Base-by-base conservation (phyloP, 1,140 invertebrate genomes). In the Drosophila bipectinata region DNA sequence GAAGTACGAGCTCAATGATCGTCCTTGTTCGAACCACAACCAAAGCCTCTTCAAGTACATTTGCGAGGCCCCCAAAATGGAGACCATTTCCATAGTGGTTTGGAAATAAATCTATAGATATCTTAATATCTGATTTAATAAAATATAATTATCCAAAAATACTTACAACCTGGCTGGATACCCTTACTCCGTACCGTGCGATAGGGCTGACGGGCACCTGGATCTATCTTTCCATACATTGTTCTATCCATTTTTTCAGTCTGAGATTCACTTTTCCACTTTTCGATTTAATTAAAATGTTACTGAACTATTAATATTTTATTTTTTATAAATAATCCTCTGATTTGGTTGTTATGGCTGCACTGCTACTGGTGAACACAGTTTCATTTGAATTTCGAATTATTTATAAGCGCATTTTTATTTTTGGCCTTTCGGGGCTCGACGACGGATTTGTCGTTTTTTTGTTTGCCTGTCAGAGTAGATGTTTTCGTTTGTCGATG, bases 111-210 rank as follows among this genome's bases (percentile, higher is more conserved):
- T 45, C 0, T 30, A 52, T 14, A 59, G 1, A 18, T 10, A 12
- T 24, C 5, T 18, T 26, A 15, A 32, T 32, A 5, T 28, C 6
- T 6, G 5, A 28, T 28, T 1, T 28, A 5, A 28, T 6, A 6
- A 28, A 28, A 28, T 28, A 6, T 28, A 15, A 15, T 8, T 24
- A 10, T 44, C 6, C 18, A 18, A 18, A 18, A 24, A 54, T 85
- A 96, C 96, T 96, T 94, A 97, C 96, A 97, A 93, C 96, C 96
- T 72, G 96, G 96, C 75, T 95, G 94, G 68, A 96, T 95, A 79
- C 95, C 95, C 91, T 96, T 96, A 92, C 95, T 93, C 80, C 93
- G 96, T 77, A 95, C 93, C 1, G 96, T 96, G 91, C 96, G 94
- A 91, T 96, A 97, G 21, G 96, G 96, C 81, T 96, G 95, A 91